A percentile compares a stretch with the other conserved stretches of the same genome.
phyloP scores from a whole-genome alignment of 2,113 vertebrate genomes.

The Notechis scutatus region DNA sequence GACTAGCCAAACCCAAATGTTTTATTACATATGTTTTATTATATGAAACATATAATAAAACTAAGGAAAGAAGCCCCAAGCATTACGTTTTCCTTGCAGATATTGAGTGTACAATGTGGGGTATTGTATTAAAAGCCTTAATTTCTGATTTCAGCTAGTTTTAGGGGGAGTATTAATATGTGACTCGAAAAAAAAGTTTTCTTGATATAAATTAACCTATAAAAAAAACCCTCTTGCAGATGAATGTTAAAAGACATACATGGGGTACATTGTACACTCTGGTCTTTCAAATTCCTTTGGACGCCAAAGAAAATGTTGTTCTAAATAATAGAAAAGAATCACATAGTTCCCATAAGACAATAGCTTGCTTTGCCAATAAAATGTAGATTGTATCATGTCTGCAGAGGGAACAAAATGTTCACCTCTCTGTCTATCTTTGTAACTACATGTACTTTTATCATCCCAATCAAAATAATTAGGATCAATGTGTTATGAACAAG shows the following conservation, averaged over 20 bases:
- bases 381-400: conserved; percentile 58
- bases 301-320: conserved; percentile 65
- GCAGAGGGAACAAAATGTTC: conserved; percentile 57
- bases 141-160: conserved; percentile 36
- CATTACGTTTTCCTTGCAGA: conserved; percentile 33
- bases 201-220: conserved; percentile 40
- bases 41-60: neutral
- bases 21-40: too few species aligned
- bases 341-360: conserved; percentile 58
- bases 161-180: conserved; percentile 39
- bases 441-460: conserved; percentile 64
- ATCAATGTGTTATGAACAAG: conserved; percentile 76
- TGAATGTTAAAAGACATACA: conserved; percentile 45
- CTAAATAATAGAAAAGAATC: conserved; percentile 69
- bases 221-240: conserved; percentile 37
- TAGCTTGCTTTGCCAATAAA: conserved; percentile 54
- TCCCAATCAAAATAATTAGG: conserved; percentile 74
- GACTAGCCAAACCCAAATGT: too few species aligned
- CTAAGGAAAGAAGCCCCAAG: conserved; percentile 40
- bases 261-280: conserved; percentile 32
- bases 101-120: neutral
- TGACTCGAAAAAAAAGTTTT: conserved; percentile 46
- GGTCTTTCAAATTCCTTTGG: conserved; percentile 49
- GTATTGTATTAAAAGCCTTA: conserved; percentile 40
- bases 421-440: conserved; percentile 61